A percentile compares a stretch with the other conserved stretches of the same genome.
Conservation (phyloP, 2,888 invertebrate genomes). For the Drosophila putrida region DNA sequence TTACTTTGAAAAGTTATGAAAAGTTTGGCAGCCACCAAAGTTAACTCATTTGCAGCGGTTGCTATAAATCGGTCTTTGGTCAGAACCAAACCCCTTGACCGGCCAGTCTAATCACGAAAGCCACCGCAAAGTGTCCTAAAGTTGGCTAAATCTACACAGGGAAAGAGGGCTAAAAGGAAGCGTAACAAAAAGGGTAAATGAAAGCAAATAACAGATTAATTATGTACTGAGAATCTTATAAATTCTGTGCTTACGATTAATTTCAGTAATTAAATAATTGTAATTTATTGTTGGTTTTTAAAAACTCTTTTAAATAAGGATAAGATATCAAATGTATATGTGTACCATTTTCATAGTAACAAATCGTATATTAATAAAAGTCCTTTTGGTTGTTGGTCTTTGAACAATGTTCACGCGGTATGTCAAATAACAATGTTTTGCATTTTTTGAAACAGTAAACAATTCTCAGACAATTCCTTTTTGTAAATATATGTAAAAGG, state of each 20-base stretch:
- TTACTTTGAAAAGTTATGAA: conserved; percentile 64
- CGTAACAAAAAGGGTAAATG: not conserved
- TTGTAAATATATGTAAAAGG: no score
- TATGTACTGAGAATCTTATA: conserved; percentile 1
- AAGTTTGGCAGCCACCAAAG: conserved; percentile 69
- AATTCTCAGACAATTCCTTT: not conserved
- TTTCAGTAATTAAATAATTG: conserved; percentile 1
- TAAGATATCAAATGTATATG: not conserved
- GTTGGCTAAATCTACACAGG: not conserved
- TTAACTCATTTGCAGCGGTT: conserved; percentile 74
- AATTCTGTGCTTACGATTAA: not conserved
- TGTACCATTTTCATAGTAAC: not conserved
- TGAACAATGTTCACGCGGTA: not conserved
- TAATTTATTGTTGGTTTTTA: not conserved
- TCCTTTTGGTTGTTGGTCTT: not conserved
- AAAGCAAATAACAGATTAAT: conserved; percentile 27
- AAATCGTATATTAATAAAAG: not conserved
- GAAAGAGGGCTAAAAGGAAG: not conserved
- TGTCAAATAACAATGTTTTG: not conserved
- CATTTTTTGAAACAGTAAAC: not conserved
- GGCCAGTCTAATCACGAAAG: conserved; percentile 12
- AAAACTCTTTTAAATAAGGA: no score
- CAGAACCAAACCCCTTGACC: conserved; percentile 27
- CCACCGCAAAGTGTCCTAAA: conserved; percentile 16
- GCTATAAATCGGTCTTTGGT: conserved; percentile 63